Evolutionary conservation across 2,888 invertebrate genomes (phyloP), one percentile per base, ranked within the genome.

Genomic region (Thyatira batis): DNA sequence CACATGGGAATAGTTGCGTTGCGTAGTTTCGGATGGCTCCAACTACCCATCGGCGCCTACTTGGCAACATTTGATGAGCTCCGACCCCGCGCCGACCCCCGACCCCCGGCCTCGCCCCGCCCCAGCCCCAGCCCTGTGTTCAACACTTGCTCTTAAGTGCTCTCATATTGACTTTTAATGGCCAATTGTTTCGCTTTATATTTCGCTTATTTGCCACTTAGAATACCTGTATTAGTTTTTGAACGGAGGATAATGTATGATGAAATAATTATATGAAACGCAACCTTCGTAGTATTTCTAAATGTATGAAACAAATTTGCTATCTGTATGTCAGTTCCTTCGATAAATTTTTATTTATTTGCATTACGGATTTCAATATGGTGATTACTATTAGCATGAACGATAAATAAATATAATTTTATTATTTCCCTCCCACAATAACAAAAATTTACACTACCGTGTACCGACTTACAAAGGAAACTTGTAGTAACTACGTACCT

Each of bases 1-100:
- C 73, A 52, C 66, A 54, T 53, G 72, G 71, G 75, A 69, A 75
- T 69, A 71, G 71, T 67, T 63, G 57, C 53, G 69, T 69, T 65
- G 63, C 67, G 70, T 60, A 69, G 72, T 71, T 69, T 63, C 17
- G 57, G 61, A 68, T 64, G 66, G 61, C 45, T 39, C 53, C 55
- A 55, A 57, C 62, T 63, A 59, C 57, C 55, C 60, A 62, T 58
- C 56, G 53, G 28, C 53, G 51, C 51, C 58, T 30, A 20, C 28
- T 52, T 48, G 23, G 55, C 49, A 57, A 60, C 62, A 60, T 61
- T 64, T 65, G 67, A 39, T 39, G 39, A 39, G 20, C 17, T 48
- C 25, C 13, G 46, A 27, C 46, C 13, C 27, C 27, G 27, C 27
- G 11, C 17, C 27, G n/a, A 9, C 25, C n/a, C 13, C 25, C n/a